Evolutionary conservation across 2,888 invertebrate genomes (phyloP).

Genomic region (Eupithecia vulgata): DNA sequence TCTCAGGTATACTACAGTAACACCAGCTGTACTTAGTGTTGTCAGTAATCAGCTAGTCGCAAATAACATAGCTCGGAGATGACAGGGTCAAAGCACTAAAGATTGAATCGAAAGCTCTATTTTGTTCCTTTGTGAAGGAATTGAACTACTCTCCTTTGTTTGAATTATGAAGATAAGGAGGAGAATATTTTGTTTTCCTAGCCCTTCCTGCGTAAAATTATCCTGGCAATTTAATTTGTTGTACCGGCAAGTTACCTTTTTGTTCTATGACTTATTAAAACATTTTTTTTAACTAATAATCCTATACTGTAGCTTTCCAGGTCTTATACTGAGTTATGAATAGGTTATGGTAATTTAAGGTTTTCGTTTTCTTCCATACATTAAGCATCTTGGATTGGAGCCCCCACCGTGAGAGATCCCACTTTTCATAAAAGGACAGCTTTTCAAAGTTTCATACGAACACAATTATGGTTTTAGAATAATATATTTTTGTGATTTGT

Average conservation of each 20-base stretch:
- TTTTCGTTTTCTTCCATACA: neutral
- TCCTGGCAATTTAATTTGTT: neutral
- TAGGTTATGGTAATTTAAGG: neutral
- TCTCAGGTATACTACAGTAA: neutral
- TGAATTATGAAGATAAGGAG: neutral
- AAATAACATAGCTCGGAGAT: constrained; percentile 24
- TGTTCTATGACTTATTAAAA: neutral
- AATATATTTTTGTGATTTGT: neutral
- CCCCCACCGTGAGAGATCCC: neutral
- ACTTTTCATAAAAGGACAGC: neutral
- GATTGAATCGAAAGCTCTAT: constrained; percentile 2
- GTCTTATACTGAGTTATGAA: neutral
- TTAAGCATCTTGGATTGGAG: neutral
- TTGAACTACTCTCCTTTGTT: constrained; percentile 7
- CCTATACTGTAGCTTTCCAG: neutral
- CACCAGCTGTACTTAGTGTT: neutral
- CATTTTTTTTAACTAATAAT: neutral
- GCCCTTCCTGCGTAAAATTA: neutral
- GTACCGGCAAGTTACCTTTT: neutral
- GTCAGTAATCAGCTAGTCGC: constrained; percentile 23
- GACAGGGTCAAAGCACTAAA: constrained; percentile 15
- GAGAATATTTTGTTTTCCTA: neutral
- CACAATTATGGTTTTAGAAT: no score
- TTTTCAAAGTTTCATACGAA: neutral
- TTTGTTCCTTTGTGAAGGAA: neutral